A percentile compares a stretch with the other conserved stretches of the same genome.
Evolutionary conservation across 2,888 invertebrate genomes (phyloP).

Genomic region (Pomacea canaliculata): DNA sequence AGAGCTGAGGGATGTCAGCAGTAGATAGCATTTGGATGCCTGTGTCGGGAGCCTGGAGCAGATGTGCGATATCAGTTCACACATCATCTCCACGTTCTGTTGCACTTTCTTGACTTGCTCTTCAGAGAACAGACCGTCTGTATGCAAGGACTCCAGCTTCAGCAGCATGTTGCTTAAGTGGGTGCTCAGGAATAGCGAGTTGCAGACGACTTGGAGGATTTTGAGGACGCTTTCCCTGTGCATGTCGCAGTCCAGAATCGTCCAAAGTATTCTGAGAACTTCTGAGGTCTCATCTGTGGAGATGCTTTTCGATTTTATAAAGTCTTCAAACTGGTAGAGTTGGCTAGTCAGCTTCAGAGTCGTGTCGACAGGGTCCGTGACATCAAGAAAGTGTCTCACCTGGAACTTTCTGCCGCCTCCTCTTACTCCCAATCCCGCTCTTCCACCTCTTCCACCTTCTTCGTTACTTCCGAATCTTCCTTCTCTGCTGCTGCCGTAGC

Average conservation of each 20-base stretch:
- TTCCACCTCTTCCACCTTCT: conserved; percentile 1
- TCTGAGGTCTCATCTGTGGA: conserved; percentile 10
- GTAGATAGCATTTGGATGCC: background rate
- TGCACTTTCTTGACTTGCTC: background rate
- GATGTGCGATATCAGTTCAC: background rate
- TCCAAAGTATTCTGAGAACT: conserved; percentile 8
- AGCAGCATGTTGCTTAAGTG: conserved; percentile 9
- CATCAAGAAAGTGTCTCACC: background rate
- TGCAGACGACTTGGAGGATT: conserved; percentile 22
- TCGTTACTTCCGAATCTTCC: background rate
- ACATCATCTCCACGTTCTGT: conserved; percentile 1
- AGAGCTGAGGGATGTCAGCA: background rate
- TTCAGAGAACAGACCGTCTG: background rate
- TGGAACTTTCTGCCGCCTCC: background rate
- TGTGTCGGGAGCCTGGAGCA: background rate
- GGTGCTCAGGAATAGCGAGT: conserved; percentile 18
- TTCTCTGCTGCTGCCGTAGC: too few species aligned
- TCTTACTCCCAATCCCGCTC: conserved; percentile 4
- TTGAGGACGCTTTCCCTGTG: conserved; percentile 25
- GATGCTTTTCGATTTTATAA: conserved; percentile 6
- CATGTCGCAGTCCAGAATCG: conserved; percentile 16
- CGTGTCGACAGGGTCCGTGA: background rate
- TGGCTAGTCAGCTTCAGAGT: conserved; percentile 14
- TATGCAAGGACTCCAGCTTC: background rate
- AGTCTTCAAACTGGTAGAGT: conserved; percentile 16